Conservation (phyloP, 37 sponge, comb jelly and placozoan species). For the Tethya wilhelma region DNA sequence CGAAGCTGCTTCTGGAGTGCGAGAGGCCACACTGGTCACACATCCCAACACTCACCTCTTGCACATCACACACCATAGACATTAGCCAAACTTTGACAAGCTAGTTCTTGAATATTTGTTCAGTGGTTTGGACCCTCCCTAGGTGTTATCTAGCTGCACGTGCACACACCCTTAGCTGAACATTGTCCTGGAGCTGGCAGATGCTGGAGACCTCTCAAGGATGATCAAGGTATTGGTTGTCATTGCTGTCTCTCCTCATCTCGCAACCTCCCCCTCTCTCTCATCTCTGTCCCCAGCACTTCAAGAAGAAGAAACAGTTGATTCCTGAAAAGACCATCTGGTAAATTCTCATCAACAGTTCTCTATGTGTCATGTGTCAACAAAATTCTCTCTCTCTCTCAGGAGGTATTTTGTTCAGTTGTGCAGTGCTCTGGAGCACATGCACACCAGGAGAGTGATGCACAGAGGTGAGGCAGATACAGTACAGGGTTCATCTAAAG, state of each 20-base stretch:
- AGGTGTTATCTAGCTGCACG: background rate
- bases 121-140: background rate
- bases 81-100: too few species aligned
- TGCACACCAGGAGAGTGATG: conserved; percentile 98
- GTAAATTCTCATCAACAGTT: conserved; percentile 22
- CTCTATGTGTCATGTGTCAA: conserved; percentile 1
- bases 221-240: conserved; percentile 86
- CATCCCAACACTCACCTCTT: too few species aligned
- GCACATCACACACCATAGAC: too few species aligned
- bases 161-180: conserved; percentile 77
- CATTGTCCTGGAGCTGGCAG: conserved; percentile 99
- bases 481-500: background rate
- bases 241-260: background rate
- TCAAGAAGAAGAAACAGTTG: conserved; percentile 91
- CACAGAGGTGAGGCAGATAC: conserved; percentile 86
- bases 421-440: conserved; percentile 94
- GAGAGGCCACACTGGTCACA: too few species aligned
- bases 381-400: background rate
- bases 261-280: background rate
- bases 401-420: conserved; percentile 97
- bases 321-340: conserved; percentile 98
- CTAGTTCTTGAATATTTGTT: too few species aligned
- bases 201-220: conserved; percentile 97
- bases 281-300: conserved; percentile 72
- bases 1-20: too few species aligned